Evolutionary conservation across 2,888 invertebrate species (phyloP), one percentile per base, ranked within the genome.

Genomic region (Neuroscelio doddi): DNA sequence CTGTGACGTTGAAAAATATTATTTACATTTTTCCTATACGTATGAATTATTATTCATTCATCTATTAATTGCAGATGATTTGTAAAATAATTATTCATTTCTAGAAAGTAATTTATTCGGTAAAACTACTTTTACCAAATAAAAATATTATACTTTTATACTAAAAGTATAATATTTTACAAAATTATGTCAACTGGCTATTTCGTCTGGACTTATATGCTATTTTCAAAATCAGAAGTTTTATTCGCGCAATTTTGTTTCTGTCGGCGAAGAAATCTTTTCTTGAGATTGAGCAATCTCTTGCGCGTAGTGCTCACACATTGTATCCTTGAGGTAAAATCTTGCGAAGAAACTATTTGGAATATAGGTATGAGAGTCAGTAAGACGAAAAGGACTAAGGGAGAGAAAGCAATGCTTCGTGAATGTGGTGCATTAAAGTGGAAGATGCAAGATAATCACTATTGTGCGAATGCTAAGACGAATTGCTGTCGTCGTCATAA

Each of bases 381-480:
- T 47, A 51, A 39, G 34, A 51, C 44, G 34, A 0, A 16, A n/a
- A 15, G 32, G 8, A 32, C 7, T 29, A 36, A 16, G 15, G 42
- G 17, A 15, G 27, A 50, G 38, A 27, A 39, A 26, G 21, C 45
- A 64, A 64, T 49, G 64, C 36, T 45, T 38, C 9, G 52, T 42
- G 53, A 64, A 55, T 50, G 50, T 38, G 50, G 50, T 53, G 58
- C 58, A 58, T 58, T 64, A 53, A 58, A 58, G 58, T 64, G 57
- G 58, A 64, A 64, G 58, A 64, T 53, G 53, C 45, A 53, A 45
- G 64, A 53, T 64, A 64, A 64, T 64, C 64, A 64, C 49, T 50
- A 58, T 64, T 64, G 64, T 64, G 57, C 50, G 49, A 42, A 58
- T 58, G 62, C 62, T 52, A 62, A 66, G 62, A 53, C 57, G 66